Conservation (phyloP, 2,888 invertebrate genomes). For the Liodrosophila aerea region DNA sequence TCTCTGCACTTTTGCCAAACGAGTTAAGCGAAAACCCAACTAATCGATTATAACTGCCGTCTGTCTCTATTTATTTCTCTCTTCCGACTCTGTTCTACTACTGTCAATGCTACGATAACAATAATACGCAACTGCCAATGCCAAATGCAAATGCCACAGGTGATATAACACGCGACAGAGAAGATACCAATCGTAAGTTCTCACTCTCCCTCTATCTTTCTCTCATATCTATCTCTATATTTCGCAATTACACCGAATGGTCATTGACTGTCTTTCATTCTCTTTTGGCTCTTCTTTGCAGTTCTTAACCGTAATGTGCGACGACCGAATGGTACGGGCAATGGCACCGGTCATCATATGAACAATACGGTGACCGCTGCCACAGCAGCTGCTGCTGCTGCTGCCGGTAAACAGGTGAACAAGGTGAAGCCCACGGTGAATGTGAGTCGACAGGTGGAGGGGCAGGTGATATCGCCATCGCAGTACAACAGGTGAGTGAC, state of each 20-base stretch:
- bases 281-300: slow-evolving; percentile 79
- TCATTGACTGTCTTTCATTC: slow-evolving; percentile 4
- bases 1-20: slow-evolving; percentile 42
- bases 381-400: slow-evolving; percentile 79
- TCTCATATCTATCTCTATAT: too few species aligned
- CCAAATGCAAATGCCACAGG: slow-evolving; percentile 83
- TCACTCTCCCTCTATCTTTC: too few species aligned
- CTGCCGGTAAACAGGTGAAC: slow-evolving; percentile 88
- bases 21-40: slow-evolving; percentile 38
- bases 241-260: neutral
- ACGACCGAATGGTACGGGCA: slow-evolving; percentile 81
- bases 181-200: slow-evolving; percentile 90
- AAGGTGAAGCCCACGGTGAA: slow-evolving; percentile 94
- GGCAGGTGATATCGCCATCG: slow-evolving; percentile 87
- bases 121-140: slow-evolving; percentile 16
- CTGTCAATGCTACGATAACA: slow-evolving; percentile 10
- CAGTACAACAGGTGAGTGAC: slow-evolving; percentile 85
- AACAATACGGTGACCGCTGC: slow-evolving; percentile 85
- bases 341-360: slow-evolving; percentile 82
- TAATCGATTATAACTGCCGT: slow-evolving; percentile 50
- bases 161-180: slow-evolving; percentile 89
- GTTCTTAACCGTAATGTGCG: slow-evolving; percentile 92
- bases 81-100: slow-evolving; percentile 16
- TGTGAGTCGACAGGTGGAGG: slow-evolving; percentile 90
- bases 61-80: slow-evolving; percentile 23